These are phyloP conservation scores for Hipparchia sbordonii DNA, from an alignment of 2,888 invertebrate species.

Conservation along the genomic window DNA sequence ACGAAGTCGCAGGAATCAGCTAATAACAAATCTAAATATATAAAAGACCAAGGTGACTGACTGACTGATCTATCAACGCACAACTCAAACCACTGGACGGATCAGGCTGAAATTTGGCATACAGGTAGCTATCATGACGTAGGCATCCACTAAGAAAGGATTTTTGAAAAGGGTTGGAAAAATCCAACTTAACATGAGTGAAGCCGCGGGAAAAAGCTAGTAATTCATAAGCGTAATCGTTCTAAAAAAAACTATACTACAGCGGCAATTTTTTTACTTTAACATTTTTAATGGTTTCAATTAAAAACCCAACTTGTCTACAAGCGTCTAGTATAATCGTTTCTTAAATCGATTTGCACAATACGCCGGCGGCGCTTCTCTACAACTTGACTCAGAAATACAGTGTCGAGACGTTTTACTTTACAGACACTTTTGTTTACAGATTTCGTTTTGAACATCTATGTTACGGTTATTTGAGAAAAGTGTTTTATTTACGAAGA, in stretches of 20 bases:
- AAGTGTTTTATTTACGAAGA: constrained; percentile 3
- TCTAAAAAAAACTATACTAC: neutral
- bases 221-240: neutral
- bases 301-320: neutral
- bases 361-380: constrained; percentile 4
- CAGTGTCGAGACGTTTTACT: constrained; percentile 66
- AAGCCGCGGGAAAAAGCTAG: no score
- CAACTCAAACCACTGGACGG: no score
- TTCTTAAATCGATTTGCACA: constrained; percentile 13
- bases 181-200: no score
- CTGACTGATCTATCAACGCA: no score
- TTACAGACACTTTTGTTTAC: constrained; percentile 46
- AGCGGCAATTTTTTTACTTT: neutral
- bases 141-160: no score
- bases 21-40: no score
- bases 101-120: no score
- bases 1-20: no score
- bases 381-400: constrained; percentile 69
- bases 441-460: constrained; percentile 32
- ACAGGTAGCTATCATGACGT: no score
- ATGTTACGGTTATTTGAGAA: constrained; percentile 32
- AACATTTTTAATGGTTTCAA: neutral
- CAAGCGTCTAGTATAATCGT: constrained; percentile 9
- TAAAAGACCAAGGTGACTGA: no score
- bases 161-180: no score